Percentiles rank a stretch among this genome's conserved stretches.
Conservation (phyloP, 2,888 invertebrate genomes). For the Eupithecia pulchellata region DNA sequence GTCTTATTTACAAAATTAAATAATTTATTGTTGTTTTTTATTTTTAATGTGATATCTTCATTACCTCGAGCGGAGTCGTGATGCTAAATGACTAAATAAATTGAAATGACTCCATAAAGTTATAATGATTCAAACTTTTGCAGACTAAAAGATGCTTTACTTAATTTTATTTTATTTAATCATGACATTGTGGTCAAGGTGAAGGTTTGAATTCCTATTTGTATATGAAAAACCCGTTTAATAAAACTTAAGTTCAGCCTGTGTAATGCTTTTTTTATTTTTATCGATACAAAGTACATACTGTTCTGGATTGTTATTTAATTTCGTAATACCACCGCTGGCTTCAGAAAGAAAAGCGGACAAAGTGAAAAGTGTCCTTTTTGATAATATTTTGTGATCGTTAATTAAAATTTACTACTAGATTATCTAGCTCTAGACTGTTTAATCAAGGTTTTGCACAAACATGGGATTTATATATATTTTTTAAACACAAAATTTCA, state of each 20-base stretch:
- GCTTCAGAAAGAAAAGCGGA: background rate
- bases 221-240: background rate
- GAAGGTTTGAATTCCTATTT: background rate
- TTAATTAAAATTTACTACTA: background rate
- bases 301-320: background rate
- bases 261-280: background rate
- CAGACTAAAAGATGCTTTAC: slow-evolving; percentile 51
- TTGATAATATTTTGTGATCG: background rate
- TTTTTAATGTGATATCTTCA: slow-evolving; percentile 64
- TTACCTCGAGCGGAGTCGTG: slow-evolving; percentile 55
- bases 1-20: background rate
- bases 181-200: background rate
- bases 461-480: background rate
- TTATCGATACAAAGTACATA: too few relatives aligned
- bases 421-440: background rate
- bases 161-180: slow-evolving; percentile 9
- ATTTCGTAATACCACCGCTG: background rate
- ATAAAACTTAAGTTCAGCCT: background rate
- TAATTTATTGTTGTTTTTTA: slow-evolving; percentile 32
- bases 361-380: background rate
- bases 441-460: background rate
- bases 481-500: background rate
- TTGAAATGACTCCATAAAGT: slow-evolving; percentile 48
- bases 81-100: slow-evolving; percentile 66
- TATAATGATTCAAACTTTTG: slow-evolving; percentile 2